These are phyloP conservation scores for Ceuthmochares aereus DNA, from an alignment of 2,113 vertebrate genomes.

Conservation along the genomic window DNA sequence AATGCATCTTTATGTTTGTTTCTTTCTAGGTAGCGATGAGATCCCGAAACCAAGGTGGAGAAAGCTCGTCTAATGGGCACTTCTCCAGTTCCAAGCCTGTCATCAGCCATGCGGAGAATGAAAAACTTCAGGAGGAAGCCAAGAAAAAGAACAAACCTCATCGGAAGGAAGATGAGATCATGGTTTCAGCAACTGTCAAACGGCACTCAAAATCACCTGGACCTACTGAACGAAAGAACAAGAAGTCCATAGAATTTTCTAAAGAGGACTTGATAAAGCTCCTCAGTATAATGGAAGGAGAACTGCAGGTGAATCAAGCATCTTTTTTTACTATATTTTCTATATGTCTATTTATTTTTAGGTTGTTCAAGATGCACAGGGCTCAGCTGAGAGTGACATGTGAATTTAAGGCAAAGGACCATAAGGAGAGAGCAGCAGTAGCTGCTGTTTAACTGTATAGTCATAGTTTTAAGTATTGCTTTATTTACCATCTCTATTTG, in stretches of 20 bases:
- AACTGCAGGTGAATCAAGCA: slow-evolving; percentile 87
- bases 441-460: neutral
- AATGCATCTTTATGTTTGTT: neutral
- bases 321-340: neutral
- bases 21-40: slow-evolving; percentile 87
- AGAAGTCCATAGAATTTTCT: slow-evolving; percentile 82
- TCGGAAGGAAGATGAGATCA: slow-evolving; percentile 79
- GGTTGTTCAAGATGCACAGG: neutral
- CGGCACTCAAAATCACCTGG: slow-evolving; percentile 75
- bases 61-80: slow-evolving; percentile 80
- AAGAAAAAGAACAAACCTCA: slow-evolving; percentile 86
- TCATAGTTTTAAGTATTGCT: neutral
- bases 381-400: neutral
- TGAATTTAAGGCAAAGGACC: neutral
- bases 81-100: slow-evolving; percentile 81
- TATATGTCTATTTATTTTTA: neutral
- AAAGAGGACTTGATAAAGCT: slow-evolving; percentile 89
- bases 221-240: slow-evolving; percentile 73
- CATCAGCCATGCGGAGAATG: slow-evolving; percentile 75
- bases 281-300: slow-evolving; percentile 96
- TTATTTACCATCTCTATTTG: neutral
- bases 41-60: slow-evolving; percentile 86
- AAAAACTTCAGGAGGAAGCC: slow-evolving; percentile 79
- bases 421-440: neutral
- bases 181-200: slow-evolving; percentile 84